These are phyloP conservation scores for Ochlodes sylvanus DNA, from an alignment of 2,888 invertebrate genomes.

Conservation along the genomic window DNA sequence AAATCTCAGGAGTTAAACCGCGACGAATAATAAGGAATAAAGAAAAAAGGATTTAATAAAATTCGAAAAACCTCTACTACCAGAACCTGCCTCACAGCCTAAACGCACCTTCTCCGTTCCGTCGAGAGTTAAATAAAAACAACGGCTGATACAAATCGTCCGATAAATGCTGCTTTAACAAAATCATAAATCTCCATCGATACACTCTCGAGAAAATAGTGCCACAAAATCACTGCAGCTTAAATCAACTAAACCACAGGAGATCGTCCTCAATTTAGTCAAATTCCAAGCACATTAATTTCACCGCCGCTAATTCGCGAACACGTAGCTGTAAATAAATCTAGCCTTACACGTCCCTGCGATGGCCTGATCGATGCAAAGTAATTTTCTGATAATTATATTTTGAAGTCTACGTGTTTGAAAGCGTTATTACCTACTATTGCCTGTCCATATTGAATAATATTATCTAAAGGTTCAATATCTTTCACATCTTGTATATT, in stretches of 20 bases:
- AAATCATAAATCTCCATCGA: slow-evolving; percentile 24
- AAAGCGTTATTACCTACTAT: no score
- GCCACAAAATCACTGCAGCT: slow-evolving; percentile 36
- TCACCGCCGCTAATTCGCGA: slow-evolving; percentile 35
- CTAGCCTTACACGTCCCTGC: slow-evolving; percentile 23
- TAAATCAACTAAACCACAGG: slow-evolving; percentile 35
- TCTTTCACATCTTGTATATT: no score
- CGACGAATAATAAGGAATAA: no score
- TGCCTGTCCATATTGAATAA: no score
- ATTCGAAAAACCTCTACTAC: no score
- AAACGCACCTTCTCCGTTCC: no score
- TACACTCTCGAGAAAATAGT: slow-evolving; percentile 27
- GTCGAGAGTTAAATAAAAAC: no score
- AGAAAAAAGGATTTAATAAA: no score
- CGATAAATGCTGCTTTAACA: slow-evolving; percentile 14
- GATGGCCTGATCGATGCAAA: slow-evolving; percentile 6
- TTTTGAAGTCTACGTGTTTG: not conserved
- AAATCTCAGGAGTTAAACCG: no score
- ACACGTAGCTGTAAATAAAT: slow-evolving; percentile 35
- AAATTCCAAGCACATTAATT: slow-evolving; percentile 38
- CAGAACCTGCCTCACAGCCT: no score
- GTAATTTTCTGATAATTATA: slow-evolving; percentile 21
- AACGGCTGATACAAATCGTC: not conserved
- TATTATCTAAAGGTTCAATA: no score
- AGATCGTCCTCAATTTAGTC: slow-evolving; percentile 37